Conservation (phyloP, 1,140 invertebrate genomes). For the Manduca sexta region DNA sequence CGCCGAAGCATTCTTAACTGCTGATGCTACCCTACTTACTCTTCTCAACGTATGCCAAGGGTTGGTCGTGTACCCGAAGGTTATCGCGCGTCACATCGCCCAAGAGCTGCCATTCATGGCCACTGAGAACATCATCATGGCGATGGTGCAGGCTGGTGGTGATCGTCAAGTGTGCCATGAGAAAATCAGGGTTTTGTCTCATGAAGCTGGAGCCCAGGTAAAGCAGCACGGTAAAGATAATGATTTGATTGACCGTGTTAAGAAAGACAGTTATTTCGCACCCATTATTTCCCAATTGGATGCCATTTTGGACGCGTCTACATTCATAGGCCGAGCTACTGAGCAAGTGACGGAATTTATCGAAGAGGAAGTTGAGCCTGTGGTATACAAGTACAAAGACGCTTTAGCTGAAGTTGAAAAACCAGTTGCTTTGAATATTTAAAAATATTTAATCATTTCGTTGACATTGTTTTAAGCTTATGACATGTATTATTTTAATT, state of each 20-base stretch:
- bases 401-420: conserved; percentile 39
- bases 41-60: conserved; percentile 95
- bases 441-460: conserved; percentile 14
- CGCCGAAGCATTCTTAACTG: conserved; percentile 93
- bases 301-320: conserved; percentile 84
- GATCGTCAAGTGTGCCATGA: conserved; percentile 97
- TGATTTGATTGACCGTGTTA: conserved; percentile 90
- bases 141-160: conserved; percentile 95
- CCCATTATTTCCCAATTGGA: conserved; percentile 87
- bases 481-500: conserved; percentile 14
- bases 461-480: conserved; percentile 10
- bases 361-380: conserved; percentile 84
- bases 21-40: conserved; percentile 92
- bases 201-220: conserved; percentile 91
- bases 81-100: conserved; percentile 88
- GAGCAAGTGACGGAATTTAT: conserved; percentile 90
- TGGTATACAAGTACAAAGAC: conserved; percentile 79
- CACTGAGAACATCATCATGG: conserved; percentile 97
- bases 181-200: conserved; percentile 93
- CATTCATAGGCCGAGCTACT: conserved; percentile 92
- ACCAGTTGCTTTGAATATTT: conserved; percentile 56
- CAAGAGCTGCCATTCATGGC: conserved; percentile 98
- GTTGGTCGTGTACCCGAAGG: conserved; percentile 95
- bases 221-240: conserved; percentile 93
- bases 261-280: conserved; percentile 85